Percentiles rank a stretch among this genome's conserved stretches.
These are phyloP conservation scores for Boloria euphrosyne DNA, from an alignment of 2,888 invertebrate species.

Conservation along the genomic window DNA sequence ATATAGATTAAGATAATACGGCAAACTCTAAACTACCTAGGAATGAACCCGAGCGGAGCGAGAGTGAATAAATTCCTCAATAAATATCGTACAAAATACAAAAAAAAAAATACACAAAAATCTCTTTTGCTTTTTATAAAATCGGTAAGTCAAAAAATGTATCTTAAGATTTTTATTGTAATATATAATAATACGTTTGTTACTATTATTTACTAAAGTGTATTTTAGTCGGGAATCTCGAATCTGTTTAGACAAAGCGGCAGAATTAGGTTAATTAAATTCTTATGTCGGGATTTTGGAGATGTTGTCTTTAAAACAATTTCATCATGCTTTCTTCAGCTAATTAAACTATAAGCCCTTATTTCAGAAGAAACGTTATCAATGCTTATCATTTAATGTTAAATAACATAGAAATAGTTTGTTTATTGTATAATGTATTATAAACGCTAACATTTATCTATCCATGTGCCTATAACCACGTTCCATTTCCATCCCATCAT, in stretches of 20 bases:
- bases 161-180: neutral
- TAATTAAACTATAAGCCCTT: conserved; percentile 52
- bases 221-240: conserved; percentile 4
- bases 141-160: no score
- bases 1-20: no score
- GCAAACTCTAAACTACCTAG: no score
- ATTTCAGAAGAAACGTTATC: conserved; percentile 7
- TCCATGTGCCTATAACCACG: no score
- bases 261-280: conserved; percentile 76
- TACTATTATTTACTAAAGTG: neutral
- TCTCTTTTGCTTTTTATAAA: no score
- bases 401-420: neutral
- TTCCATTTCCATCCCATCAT: no score
- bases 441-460: no score
- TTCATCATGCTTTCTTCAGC: conserved; percentile 69
- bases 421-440: no score
- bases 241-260: conserved; percentile 60
- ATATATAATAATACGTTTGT: neutral
- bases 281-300: conserved; percentile 65
- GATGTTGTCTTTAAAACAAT: conserved; percentile 52
- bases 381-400: neutral
- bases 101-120: no score
- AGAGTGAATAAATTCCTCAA: no score
- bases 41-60: neutral
- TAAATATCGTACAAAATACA: no score